Base-by-base conservation (phyloP, 1,140 invertebrate species). In the Meloidogyne exigua region DNA sequence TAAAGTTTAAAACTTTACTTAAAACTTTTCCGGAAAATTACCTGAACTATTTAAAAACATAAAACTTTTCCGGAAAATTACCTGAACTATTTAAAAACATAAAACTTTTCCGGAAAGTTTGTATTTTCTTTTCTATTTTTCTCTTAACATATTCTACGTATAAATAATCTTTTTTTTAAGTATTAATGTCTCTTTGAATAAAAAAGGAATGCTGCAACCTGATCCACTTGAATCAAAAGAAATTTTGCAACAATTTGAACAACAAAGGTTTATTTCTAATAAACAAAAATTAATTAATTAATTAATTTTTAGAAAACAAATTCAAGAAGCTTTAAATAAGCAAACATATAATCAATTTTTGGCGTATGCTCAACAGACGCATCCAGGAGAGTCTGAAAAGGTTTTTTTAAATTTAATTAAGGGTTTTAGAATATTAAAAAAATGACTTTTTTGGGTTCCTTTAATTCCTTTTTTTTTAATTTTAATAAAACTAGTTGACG, bases 291-390 rank as follows among this genome's bases (percentile, higher is more conserved):
- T 73, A 13, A 26, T 12, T 64, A 64, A 32, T 64, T n/a, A 18
- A 42, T 42, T 23, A 68, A 42, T 68, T 28, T 82, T 49, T 57
- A 80, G 79, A 75, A 25, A 79, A 13, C 92, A 94, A 87, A 94
- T 99, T 84, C 93, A 98, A 89, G 94, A 96, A 87, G 95, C 94
- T 15, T 89, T 99, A 10, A 98, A 98, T 89, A 92, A 94, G 83
- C 96, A 98, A 89, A 98, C 96, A 0, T 95, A 93, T 88, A 91
- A 92, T 76, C 94, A 97, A 72, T 99, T 98, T 87, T 92, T 92
- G 87, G 91, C 92, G 67, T 98, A 98, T 88, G 94, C 95, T 0
- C 93, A 96, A 81, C 94, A 98, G 86, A 96, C 98, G 85, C 96
- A 92, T 88, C 95, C 96, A 12, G 93, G 93, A 15, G 93, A 93